A percentile compares a stretch with the other conserved stretches of the same genome.
phyloP scores from a whole-genome alignment of 2,113 vertebrate species.

The Python bivittatus region DNA sequence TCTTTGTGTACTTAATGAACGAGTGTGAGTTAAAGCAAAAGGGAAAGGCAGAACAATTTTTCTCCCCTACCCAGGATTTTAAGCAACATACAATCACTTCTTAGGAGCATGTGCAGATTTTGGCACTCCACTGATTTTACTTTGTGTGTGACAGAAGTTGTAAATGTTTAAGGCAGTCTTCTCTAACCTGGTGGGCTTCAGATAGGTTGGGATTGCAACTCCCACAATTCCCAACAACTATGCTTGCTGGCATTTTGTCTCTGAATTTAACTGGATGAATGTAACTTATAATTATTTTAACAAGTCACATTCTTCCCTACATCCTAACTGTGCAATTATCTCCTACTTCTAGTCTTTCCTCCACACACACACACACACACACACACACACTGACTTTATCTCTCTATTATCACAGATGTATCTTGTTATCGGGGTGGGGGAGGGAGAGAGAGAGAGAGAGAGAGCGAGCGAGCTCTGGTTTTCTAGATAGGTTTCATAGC shows the following conservation, averaged over 20 bases:
- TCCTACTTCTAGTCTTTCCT: background rate
- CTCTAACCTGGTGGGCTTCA: background rate
- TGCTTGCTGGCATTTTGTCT: background rate
- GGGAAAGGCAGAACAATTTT: background rate
- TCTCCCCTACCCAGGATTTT: background rate
- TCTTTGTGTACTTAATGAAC: conserved; percentile 39
- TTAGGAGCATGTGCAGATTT: background rate
- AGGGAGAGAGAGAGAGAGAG: no score
- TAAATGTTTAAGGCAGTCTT: background rate
- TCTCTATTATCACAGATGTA: background rate
- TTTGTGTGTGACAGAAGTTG: background rate
- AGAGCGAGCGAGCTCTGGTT: no score
- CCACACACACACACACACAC: no score
- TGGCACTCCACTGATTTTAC: background rate
- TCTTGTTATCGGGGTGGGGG: no score
- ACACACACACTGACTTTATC: background rate
- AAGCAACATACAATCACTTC: background rate
- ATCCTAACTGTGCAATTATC: background rate
- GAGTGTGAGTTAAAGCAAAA: conserved; percentile 51
- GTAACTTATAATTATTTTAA: background rate
- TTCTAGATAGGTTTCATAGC: no score
- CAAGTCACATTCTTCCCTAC: background rate
- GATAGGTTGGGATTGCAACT: background rate
- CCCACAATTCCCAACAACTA: background rate
- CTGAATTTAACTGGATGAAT: background rate